A percentile compares a stretch with the other conserved stretches of the same genome.
phyloP scores from a whole-genome alignment of 2,113 vertebrate genomes.

The Sorex fumeus region DNA sequence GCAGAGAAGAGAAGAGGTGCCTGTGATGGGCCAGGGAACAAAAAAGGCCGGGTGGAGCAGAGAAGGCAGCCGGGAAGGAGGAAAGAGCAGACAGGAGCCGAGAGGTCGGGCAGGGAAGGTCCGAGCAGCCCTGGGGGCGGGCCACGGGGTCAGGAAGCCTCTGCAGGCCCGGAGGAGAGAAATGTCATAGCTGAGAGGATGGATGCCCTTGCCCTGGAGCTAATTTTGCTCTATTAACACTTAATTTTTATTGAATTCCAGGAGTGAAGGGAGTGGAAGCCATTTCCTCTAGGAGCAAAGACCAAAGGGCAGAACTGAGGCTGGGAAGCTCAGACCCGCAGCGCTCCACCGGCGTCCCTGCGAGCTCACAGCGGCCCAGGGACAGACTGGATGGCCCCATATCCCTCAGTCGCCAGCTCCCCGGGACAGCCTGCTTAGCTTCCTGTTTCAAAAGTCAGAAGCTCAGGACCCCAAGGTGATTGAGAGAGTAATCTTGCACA shows the following conservation, averaged over 20 bases:
- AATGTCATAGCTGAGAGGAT: slow-evolving; percentile 7
- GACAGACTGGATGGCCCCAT: not conserved
- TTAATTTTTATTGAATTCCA: slow-evolving; percentile 64
- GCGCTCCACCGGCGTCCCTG: not conserved
- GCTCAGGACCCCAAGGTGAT: slow-evolving; percentile 48
- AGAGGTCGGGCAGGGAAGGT: too few relatives aligned
- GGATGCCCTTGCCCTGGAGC: slow-evolving; percentile 3
- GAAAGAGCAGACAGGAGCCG: too few relatives aligned
- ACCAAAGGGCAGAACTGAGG: slow-evolving; percentile 42
- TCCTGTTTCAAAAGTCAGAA: slow-evolving; percentile 71
- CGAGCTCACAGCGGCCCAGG: not conserved
- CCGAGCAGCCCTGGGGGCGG: too few relatives aligned
- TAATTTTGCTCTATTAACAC: slow-evolving; percentile 13
- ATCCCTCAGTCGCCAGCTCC: slow-evolving; percentile 24
- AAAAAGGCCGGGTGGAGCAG: slow-evolving; percentile 11
- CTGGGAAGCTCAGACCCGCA: slow-evolving; percentile 33
- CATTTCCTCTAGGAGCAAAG: slow-evolving; percentile 49
- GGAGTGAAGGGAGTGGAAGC: slow-evolving; percentile 56
- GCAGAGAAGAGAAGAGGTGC: slow-evolving; percentile 41
- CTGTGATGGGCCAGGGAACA: not conserved
- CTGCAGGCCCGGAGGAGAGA: slow-evolving; percentile 25
- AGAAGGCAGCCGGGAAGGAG: not conserved
- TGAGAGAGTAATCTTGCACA: slow-evolving; percentile 61
- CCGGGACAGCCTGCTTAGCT: slow-evolving; percentile 10
- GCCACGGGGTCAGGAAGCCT: not conserved